phyloP scores from a whole-genome alignment of 2,113 vertebrate genomes.

The Mastomys coucha region DNA sequence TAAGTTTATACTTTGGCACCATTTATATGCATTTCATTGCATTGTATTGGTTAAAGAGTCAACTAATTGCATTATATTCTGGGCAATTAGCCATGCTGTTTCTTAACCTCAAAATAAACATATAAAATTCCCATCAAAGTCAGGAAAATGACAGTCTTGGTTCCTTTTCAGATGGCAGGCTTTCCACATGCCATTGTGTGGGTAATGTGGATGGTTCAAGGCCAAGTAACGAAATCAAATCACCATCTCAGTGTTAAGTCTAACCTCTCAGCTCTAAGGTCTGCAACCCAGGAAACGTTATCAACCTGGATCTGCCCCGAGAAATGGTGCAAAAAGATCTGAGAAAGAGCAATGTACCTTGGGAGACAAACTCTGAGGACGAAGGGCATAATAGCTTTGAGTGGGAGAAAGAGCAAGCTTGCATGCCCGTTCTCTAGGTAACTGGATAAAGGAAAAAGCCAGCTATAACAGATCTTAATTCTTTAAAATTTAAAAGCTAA shows the following conservation, averaged over 20 bases:
- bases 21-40: background rate
- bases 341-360: slow-evolving; percentile 78
- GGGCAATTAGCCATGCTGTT: slow-evolving; percentile 50
- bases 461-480: slow-evolving; percentile 88
- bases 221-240: slow-evolving; percentile 75
- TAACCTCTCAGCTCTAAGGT: slow-evolving; percentile 86
- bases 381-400: slow-evolving; percentile 71
- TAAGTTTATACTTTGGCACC: slow-evolving; percentile 2
- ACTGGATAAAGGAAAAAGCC: slow-evolving; percentile 83
- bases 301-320: slow-evolving; percentile 82
- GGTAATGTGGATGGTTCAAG: slow-evolving; percentile 46
- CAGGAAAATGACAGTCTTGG: slow-evolving; percentile 60
- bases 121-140: slow-evolving; percentile 50
- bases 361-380: slow-evolving; percentile 73
- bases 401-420: slow-evolving; percentile 67
- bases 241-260: slow-evolving; percentile 89
- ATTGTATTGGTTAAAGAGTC: background rate
- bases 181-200: slow-evolving; percentile 84
- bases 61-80: slow-evolving; percentile 4
- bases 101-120: slow-evolving; percentile 63
- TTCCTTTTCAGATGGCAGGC: slow-evolving; percentile 65
- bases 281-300: slow-evolving; percentile 83
- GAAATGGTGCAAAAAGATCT: slow-evolving; percentile 79
- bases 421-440: slow-evolving; percentile 83
- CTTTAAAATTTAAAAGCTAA: slow-evolving; percentile 93